Conservation (phyloP, 2,888 invertebrate genomes). For the Drosophila dives region DNA sequence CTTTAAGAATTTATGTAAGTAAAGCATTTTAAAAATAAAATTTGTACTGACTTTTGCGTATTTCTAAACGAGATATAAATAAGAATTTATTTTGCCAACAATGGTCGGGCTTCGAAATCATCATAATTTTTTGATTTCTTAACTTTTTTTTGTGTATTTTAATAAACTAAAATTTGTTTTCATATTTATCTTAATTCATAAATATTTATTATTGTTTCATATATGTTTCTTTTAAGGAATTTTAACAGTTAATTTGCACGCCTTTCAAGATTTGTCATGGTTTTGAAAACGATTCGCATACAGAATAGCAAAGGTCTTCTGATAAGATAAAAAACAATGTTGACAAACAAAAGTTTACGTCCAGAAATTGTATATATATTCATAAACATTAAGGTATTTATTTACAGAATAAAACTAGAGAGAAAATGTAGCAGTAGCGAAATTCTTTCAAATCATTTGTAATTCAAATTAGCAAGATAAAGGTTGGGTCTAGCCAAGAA, state of each 20-base stretch:
- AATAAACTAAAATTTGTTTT: background rate
- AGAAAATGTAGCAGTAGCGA: no score
- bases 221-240: background rate
- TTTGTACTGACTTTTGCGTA: background rate
- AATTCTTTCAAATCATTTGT: no score
- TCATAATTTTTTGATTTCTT: accelerated
- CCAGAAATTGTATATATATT: constrained; percentile 6
- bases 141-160: background rate
- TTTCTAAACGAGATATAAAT: background rate
- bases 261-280: constrained; percentile 2
- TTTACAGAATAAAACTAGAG: background rate
- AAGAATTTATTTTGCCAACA: background rate
- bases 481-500: no score
- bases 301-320: constrained; percentile 25
- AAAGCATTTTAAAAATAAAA: background rate
- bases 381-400: constrained; percentile 7
- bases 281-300: constrained; percentile 10
- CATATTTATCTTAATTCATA: background rate
- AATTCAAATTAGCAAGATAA: no score
- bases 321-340: constrained; percentile 60
- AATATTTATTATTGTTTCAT: background rate
- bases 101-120: background rate
- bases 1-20: background rate
- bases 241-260: background rate
- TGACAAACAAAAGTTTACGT: constrained; percentile 33